Conservation (phyloP, 1,140 invertebrate genomes). For the Brachionus calyciflorus region DNA sequence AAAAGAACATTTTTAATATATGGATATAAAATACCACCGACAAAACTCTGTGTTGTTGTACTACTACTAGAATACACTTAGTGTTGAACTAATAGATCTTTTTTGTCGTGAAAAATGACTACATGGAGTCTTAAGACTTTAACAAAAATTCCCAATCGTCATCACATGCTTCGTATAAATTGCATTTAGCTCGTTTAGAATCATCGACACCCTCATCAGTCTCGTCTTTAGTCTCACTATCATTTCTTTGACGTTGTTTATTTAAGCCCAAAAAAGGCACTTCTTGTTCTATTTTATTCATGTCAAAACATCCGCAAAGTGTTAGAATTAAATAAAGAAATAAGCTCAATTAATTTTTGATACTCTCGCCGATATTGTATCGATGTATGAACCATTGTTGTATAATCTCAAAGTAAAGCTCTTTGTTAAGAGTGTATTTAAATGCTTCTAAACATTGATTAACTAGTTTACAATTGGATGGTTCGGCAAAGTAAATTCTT, state of each 20-base stretch:
- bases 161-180: neutral
- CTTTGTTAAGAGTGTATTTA: slow-evolving; percentile 37
- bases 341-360: slow-evolving; percentile 27
- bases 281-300: slow-evolving; percentile 26
- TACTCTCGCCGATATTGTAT: slow-evolving; percentile 3
- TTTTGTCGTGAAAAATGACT: slow-evolving; percentile 9
- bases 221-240: neutral
- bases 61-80: neutral
- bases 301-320: slow-evolving; percentile 45
- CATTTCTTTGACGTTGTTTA: neutral
- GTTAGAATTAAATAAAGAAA: slow-evolving; percentile 32
- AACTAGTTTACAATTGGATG: slow-evolving; percentile 14
- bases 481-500: slow-evolving; percentile 22
- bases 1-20: slow-evolving; percentile 18
- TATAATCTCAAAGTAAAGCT: slow-evolving; percentile 12
- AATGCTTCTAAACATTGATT: slow-evolving; percentile 40
- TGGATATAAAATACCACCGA: slow-evolving; percentile 30
- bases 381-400: slow-evolving; percentile 46
- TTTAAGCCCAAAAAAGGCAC: slow-evolving; percentile 24
- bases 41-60: no score
- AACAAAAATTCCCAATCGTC: slow-evolving; percentile 39
- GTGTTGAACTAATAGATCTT: neutral
- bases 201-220: neutral
- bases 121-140: neutral
- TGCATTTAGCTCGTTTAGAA: slow-evolving; percentile 7